Percentiles rank a stretch among this genome's conserved stretches.
phyloP scores from a whole-genome alignment of 2,888 invertebrate species.

The Stenichneumon culpator region DNA sequence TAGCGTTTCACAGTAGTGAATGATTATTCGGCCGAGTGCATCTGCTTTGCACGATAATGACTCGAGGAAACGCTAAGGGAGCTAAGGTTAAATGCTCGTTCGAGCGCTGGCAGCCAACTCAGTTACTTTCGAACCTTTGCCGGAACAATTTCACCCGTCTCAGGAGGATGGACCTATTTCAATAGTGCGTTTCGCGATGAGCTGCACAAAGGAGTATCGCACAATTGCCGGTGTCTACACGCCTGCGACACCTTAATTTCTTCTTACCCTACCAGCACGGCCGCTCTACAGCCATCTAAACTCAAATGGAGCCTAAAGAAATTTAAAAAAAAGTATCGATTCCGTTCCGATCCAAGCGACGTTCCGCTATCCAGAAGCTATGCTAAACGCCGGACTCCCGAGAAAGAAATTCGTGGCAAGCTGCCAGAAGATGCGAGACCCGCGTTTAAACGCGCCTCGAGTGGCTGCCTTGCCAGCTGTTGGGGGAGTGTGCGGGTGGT shows the following conservation, averaged over 20 bases:
- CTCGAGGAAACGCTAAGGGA: conserved; percentile 49
- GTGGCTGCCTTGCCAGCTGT: conserved; percentile 63
- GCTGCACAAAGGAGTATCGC: neutral
- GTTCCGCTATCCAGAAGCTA: conserved; percentile 52
- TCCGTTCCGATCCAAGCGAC: neutral
- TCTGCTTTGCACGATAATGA: conserved; percentile 62
- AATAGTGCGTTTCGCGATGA: neutral
- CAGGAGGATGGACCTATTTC: neutral
- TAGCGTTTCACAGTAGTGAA: conserved; percentile 63
- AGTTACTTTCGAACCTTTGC: conserved; percentile 31
- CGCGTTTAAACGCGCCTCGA: conserved; percentile 69
- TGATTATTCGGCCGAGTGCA: conserved; percentile 66
- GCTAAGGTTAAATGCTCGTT: conserved; percentile 39
- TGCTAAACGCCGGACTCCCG: conserved; percentile 58
- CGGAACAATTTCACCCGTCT: neutral
- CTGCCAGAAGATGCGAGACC: conserved; percentile 70
- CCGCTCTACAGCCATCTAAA: neutral
- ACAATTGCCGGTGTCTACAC: neutral
- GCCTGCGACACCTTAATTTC: neutral
- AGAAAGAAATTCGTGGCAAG: conserved; percentile 66
- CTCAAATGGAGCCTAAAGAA: conserved; percentile 3
- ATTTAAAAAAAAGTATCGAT: conserved; percentile 39
- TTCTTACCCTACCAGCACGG: neutral
- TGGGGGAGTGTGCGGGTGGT: conserved; percentile 50
- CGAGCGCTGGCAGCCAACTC: conserved; percentile 32